A percentile compares a stretch with the other conserved stretches of the same genome.
Evolutionary conservation across 2,113 vertebrate genomes (phyloP).

Genomic region (Pomatorhinus ruficollis): DNA sequence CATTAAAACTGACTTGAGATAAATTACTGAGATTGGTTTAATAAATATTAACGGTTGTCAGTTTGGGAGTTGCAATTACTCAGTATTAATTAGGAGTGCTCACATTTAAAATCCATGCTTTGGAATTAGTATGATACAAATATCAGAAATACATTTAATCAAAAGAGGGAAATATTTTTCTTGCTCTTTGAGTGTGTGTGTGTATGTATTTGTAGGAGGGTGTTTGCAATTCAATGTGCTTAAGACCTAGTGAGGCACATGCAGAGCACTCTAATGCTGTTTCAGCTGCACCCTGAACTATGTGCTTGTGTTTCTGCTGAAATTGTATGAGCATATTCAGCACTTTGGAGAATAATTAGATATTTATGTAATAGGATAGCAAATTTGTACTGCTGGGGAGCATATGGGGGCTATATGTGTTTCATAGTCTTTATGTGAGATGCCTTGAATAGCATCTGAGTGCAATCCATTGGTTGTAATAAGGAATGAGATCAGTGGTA

Average conservation of each 20-base stretch:
- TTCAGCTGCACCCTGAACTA: not conserved
- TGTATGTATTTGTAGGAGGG: not conserved
- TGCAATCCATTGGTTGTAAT: not conserved
- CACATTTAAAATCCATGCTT: not conserved
- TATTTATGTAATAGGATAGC: not conserved
- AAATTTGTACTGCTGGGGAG: not conserved
- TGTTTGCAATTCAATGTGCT: not conserved
- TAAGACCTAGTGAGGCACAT: not conserved
- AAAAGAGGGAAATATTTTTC: not conserved
- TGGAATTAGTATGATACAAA: not conserved
- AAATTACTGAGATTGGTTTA: not conserved
- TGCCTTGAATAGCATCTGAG: not conserved
- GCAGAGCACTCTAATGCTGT: not conserved
- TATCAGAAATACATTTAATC: not conserved
- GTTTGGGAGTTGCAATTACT: not conserved
- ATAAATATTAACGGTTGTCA: not conserved
- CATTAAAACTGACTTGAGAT: not conserved
- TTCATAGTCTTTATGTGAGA: not conserved
- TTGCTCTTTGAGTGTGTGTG: not conserved
- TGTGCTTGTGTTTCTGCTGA: not conserved
- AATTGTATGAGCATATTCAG: not conserved
- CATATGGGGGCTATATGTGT: not conserved
- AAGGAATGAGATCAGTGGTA: not conserved
- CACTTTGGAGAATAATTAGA: not conserved
- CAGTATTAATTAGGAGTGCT: not conserved